Base-by-base conservation (phyloP, 2,113 vertebrate genomes). In the Aplodontia rufa region DNA sequence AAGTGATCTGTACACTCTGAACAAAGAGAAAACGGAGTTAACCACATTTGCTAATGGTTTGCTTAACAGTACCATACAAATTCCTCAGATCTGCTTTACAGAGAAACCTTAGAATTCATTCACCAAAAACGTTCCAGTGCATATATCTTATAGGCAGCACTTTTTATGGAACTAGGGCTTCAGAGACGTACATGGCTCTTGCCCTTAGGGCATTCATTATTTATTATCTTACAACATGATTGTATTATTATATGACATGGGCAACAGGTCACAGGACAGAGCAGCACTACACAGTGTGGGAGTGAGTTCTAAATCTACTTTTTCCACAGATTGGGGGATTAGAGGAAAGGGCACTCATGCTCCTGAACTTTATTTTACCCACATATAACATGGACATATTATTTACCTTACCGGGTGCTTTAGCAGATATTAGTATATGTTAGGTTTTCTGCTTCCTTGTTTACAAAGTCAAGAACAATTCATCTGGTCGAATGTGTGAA, bases 21-120 rank as follows among this genome's bases (percentile, higher is more conserved):
- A 47, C 45, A 92, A 93, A 32, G 55, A 80, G 37, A 93, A 93
- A 91, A 45, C 40, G 47, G 78, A 89, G 30, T 53, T 62, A 76
- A 79, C 20, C 30, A n/a, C 1, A 7, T 64, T 47, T 45, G n/a
- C 42, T 24, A 51, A 66, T 28, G 37, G n/a, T 78, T 58, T 91
- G 51, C 19, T 53, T 69, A 75, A 42, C 5, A 60, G 47, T 35
- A n/a, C 40, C 53, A 53, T 24, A 83, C 58, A 69, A 81, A 75
- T n/a, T 40, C 19, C 26, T 22, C 37, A 90, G 30, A 53, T 74
- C 11, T 68, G 81, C 20, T 62, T 79, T 72, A 92, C 37, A 53
- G 30, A 87, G 87, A 66, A 90, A 96, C 17, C 28, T 93, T 22
- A 71, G n/a, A 79, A 53, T 80, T 60, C 64, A 83, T 3, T 90